phyloP scores from a whole-genome alignment of 1,140 invertebrate species.

The Hylyphantes graminicola region DNA sequence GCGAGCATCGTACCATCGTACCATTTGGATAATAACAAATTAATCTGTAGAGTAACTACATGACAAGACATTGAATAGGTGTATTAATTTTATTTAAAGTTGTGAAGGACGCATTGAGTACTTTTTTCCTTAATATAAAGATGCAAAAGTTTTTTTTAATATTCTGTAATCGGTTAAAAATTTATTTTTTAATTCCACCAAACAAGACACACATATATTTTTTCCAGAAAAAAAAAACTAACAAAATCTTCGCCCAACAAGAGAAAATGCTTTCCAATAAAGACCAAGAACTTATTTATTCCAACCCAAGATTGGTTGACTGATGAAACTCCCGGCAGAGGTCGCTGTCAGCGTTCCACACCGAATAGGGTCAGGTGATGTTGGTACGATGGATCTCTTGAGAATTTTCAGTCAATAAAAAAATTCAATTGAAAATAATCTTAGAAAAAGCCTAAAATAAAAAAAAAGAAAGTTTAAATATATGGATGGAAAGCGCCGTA shows the following conservation, averaged over 20 bases:
- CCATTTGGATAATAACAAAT: no score
- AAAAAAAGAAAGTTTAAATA: not conserved
- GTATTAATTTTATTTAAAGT: not conserved
- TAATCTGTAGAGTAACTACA: no score
- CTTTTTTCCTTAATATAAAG: no score
- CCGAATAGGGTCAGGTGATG: slow-evolving; percentile 54
- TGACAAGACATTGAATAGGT: not conserved
- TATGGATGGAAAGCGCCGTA: slow-evolving; percentile 4
- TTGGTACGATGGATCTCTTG: slow-evolving; percentile 30
- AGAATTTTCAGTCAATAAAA: slow-evolving; percentile 39
- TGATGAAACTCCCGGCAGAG: slow-evolving; percentile 50
- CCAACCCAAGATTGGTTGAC: slow-evolving; percentile 13
- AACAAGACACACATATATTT: no score
- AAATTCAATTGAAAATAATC: slow-evolving; percentile 2
- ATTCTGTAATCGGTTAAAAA: no score
- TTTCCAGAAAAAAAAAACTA: not conserved
- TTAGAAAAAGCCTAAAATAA: not conserved
- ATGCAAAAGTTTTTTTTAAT: no score
- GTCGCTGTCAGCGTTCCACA: slow-evolving; percentile 31
- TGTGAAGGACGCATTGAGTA: not conserved
- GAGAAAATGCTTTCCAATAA: not conserved
- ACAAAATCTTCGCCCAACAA: not conserved
- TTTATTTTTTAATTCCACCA: no score
- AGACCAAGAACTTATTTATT: slow-evolving; percentile 6
- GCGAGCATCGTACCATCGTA: no score